phyloP scores from a whole-genome alignment of 2,797 vertebrate species.

The Eospalax fontanierii region DNA sequence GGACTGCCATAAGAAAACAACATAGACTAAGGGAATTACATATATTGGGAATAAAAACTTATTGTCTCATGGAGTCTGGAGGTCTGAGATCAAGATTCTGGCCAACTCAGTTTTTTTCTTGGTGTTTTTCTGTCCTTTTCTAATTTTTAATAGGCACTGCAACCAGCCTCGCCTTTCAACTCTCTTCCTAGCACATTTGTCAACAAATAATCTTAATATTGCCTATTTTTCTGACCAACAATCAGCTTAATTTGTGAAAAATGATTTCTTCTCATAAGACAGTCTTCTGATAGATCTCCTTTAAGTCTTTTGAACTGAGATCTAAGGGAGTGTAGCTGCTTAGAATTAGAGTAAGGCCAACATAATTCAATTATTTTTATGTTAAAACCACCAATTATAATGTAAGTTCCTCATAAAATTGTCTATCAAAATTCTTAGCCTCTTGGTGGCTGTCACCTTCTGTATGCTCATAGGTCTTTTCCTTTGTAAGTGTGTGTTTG shows the following conservation, averaged over 20 bases:
- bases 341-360: background rate
- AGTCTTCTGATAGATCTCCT: background rate
- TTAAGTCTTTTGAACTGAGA: background rate
- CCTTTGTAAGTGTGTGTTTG: background rate
- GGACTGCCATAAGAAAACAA: background rate
- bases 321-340: background rate
- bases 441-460: background rate
- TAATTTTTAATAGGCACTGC: background rate
- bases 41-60: background rate
- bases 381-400: background rate
- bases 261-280: background rate
- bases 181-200: background rate
- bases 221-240: background rate
- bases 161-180: background rate
- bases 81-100: background rate
- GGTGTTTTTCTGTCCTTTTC: background rate
- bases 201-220: background rate
- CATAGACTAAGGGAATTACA: background rate
- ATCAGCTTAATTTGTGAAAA: conserved; percentile 25
- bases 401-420: conserved; percentile 48
- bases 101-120: background rate
- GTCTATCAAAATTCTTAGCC: background rate
- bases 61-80: conserved; percentile 22
- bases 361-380: background rate
- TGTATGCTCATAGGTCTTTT: background rate